Conservation (phyloP, 2,888 invertebrate species). For the Plusia festucae region DNA sequence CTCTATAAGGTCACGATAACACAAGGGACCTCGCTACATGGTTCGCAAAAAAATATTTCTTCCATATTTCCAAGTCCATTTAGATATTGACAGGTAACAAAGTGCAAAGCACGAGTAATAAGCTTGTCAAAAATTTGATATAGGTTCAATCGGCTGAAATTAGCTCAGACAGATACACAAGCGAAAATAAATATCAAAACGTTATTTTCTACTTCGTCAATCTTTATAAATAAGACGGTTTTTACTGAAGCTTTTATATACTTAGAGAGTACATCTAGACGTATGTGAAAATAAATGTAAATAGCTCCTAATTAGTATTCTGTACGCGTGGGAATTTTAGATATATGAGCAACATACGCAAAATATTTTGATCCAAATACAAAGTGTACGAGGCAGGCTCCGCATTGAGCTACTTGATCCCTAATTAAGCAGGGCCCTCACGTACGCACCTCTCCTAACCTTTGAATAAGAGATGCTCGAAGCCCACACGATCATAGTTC, state of each 20-base stretch:
- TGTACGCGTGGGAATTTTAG: slow-evolving; percentile 30
- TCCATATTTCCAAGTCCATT: slow-evolving; percentile 31
- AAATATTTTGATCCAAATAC: slow-evolving; percentile 53
- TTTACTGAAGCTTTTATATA: slow-evolving; percentile 21
- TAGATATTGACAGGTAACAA: slow-evolving; percentile 48
- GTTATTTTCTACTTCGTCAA: slow-evolving; percentile 12
- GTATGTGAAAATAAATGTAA: slow-evolving; percentile 31
- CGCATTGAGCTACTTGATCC: slow-evolving; percentile 68
- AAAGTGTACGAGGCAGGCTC: slow-evolving; percentile 28
- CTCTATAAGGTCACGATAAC: neutral
- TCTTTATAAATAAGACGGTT: slow-evolving; percentile 24
- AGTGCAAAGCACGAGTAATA: slow-evolving; percentile 51
- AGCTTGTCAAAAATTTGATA: slow-evolving; percentile 57
- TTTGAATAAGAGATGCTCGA: slow-evolving; percentile 69
- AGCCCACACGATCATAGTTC: slow-evolving; percentile 51
- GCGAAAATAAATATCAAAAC: slow-evolving; percentile 39
- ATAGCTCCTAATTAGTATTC: slow-evolving; percentile 54
- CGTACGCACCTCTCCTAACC: slow-evolving; percentile 73
- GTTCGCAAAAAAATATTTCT: slow-evolving; percentile 25
- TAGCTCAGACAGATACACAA: slow-evolving; percentile 40
- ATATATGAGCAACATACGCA: slow-evolving; percentile 48
- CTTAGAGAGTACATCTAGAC: neutral
- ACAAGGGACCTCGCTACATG: slow-evolving; percentile 3
- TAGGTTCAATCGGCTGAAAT: slow-evolving; percentile 56
- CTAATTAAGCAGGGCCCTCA: slow-evolving; percentile 76